phyloP scores from a whole-genome alignment of 1,140 invertebrate genomes.

The Lasioglossum albipes region DNA sequence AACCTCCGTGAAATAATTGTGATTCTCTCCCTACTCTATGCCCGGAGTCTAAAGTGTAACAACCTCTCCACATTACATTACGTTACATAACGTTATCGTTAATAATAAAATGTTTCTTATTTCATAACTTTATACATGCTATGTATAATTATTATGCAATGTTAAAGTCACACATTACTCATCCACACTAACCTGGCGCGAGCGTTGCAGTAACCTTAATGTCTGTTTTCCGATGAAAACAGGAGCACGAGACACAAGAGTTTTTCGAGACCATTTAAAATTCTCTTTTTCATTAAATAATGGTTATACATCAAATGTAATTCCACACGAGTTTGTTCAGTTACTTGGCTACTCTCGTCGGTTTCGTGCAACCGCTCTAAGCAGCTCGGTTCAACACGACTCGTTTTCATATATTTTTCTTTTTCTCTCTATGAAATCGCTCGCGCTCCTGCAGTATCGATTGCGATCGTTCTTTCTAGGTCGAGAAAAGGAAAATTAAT shows the following conservation, averaged over 20 bases:
- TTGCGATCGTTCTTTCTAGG: conserved; percentile 69
- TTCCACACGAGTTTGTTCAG: conserved; percentile 44
- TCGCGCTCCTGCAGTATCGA: conserved; percentile 69
- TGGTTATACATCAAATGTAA: conserved; percentile 61
- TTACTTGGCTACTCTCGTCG: conserved; percentile 45
- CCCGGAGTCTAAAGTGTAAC: conserved; percentile 74
- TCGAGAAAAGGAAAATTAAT: conserved; percentile 76
- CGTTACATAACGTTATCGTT: conserved; percentile 77
- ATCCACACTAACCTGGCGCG: conserved; percentile 73
- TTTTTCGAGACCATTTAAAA: conserved; percentile 50
- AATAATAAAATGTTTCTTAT: conserved; percentile 79
- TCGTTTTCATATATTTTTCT: conserved; percentile 28
- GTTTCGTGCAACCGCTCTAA: conserved; percentile 22
- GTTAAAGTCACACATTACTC: conserved; percentile 74
- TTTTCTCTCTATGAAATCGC: conserved; percentile 10
- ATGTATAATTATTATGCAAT: conserved; percentile 81
- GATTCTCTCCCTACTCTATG: conserved; percentile 66
- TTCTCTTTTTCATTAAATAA: conserved; percentile 26
- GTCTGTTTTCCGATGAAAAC: conserved; percentile 46
- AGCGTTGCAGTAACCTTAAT: conserved; percentile 68
- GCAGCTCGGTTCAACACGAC: not conserved
- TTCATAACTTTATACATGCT: conserved; percentile 80
- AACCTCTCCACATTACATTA: conserved; percentile 73
- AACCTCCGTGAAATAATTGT: not conserved
- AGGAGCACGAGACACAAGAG: conserved; percentile 58